Base-by-base conservation (phyloP, 2,888 invertebrate species). In the Archips crataeganus region DNA sequence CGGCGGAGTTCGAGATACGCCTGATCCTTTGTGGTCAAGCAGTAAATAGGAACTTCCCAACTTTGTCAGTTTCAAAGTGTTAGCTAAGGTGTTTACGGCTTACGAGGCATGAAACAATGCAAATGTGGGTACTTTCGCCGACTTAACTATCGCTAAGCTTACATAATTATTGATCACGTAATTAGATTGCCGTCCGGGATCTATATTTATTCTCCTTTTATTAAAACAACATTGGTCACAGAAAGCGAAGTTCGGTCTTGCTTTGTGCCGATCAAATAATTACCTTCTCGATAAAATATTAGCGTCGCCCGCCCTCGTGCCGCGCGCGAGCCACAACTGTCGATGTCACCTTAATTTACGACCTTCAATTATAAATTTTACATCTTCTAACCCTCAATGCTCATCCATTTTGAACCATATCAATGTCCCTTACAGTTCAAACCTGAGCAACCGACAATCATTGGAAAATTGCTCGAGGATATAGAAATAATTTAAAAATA, bases 311-410 rank as follows among this genome's bases (percentile, higher is more conserved):
- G 81, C 90, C 90, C 89, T 78, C 76, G 73, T 80, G 79, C 87
- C 85, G 76, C 78, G 85, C 80, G 82, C 84, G 86, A 85, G 92
- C 90, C 93, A 90, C 94, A 94, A 95, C 93, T 95, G 95, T 92
- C 93, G 93, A 89, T 94, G 94, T 95, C 94, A 94, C 94, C 92
- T 94, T 94, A 94, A 95, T 95, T 94, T 95, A 95, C 94, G 93
- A 87, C 90, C 89, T 90, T 90, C 94, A 94, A 95, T 95, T 94
- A 94, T 93, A 93, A 94, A 94, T 89, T 93, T 91, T 84, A 89
- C 89, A 90, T 90, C 87, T 84, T 82, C 82, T 76, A 64, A 77
- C 77, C 77, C 71, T 70, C 59, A 9, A 54, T 49, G 42, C 49
- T 47, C 59, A 57, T 32, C 64, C 9, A 74, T 64, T 54, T 60